Evolutionary conservation across 1,140 invertebrate genomes (phyloP), one percentile per base, ranked within the genome.

Genomic region (Goniozus legneri): DNA sequence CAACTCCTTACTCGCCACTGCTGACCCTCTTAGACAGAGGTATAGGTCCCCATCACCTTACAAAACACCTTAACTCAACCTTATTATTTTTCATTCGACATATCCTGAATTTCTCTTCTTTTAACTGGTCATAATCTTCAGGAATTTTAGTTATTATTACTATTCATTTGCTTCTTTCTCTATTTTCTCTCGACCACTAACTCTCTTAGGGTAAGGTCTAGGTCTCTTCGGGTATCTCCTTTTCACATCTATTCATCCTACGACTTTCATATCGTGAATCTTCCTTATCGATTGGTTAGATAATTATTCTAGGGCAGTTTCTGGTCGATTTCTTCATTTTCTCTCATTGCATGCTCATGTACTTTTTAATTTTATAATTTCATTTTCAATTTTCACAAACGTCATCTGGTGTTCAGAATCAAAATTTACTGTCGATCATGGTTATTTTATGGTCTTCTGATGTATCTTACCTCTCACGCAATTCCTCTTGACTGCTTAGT

Each of bases 1-100:
- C 70, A 77, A 75, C 71, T 76, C 71, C 70, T 71, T 74, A 73
- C 76, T 72, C 65, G 75, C 67, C 68, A 73, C 77, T 64, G 70
- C 78, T 69, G 82, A 84, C 65, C 80, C 81, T 68, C 74, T 81
- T 64, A 77, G 82, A 65, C 80, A 79, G 78, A 82, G 82, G 82
- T 84, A 83, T 67, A 69, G 58, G 60, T 52, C 59, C 64, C 63
- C 58, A 42, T 53, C 47, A 43, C 55, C 50, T 54, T 50, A 52
- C 52, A 43, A 44, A 42, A 34, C 53, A 37, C 48, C 53, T 44
- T 48, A 41, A 30, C 12, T 34, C 3, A 36, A 41, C 19, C n/a
- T 33, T 40, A n/a, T 34, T 22, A 18, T 43, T 40, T 27, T 13
- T n/a, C 22, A 27, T 42, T 19, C n/a, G 16, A n/a, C 14, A 46